Evolutionary conservation across 2,888 invertebrate genomes (phyloP).

Genomic region (Epiperipatus broadwayi): DNA sequence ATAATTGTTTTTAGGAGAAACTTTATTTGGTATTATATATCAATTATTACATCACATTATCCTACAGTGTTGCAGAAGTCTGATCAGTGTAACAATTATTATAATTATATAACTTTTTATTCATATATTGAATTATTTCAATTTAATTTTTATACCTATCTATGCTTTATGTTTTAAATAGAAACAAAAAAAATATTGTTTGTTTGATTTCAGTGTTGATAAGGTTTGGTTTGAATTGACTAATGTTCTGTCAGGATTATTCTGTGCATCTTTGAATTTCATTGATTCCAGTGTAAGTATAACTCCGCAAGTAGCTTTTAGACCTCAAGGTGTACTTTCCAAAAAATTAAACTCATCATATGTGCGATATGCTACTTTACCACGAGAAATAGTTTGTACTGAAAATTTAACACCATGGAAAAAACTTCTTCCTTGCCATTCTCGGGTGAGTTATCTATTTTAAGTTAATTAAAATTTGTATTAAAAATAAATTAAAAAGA

Average conservation of each 20-base stretch:
- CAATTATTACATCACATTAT: too few species aligned
- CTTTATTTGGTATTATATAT: too few species aligned
- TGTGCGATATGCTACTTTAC: conserved; percentile 62
- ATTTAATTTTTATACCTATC: conserved; percentile 9
- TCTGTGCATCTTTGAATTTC: conserved; percentile 90
- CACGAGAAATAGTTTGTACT: conserved; percentile 89
- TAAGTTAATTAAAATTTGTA: neutral
- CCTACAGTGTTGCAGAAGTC: too few species aligned
- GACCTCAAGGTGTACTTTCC: conserved; percentile 46
- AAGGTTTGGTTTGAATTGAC: conserved; percentile 68
- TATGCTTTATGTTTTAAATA: neutral
- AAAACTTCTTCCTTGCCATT: conserved; percentile 83
- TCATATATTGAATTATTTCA: neutral
- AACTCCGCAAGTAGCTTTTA: conserved; percentile 58
- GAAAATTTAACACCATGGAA: conserved; percentile 98
- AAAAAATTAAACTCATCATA: conserved; percentile 22
- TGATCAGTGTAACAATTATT: too few species aligned
- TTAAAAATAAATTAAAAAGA: neutral
- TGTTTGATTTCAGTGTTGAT: conserved; percentile 42
- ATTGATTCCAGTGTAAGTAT: conserved; percentile 66
- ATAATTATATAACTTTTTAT: neutral
- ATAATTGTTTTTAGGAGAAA: too few species aligned
- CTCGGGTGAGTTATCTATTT: too few species aligned
- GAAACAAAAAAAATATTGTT: too few species aligned
- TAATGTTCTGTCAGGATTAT: conserved; percentile 73